Percentiles rank a stretch among this genome's conserved stretches.
Conservation (phyloP, 2,888 invertebrate genomes). For the Eustalomyia histrio region DNA sequence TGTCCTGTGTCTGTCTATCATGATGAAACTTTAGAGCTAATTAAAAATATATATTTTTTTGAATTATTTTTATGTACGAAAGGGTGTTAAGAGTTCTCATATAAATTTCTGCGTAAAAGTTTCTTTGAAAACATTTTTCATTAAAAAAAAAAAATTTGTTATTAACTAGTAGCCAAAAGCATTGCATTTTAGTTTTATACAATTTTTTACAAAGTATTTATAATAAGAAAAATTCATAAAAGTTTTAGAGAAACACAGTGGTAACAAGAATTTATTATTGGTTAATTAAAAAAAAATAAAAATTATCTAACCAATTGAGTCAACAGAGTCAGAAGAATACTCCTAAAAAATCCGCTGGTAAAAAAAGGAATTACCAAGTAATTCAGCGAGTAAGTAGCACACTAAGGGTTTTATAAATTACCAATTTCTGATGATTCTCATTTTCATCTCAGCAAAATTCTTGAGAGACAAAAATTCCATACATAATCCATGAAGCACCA, state of each 20-base stretch:
- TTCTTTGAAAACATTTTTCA: conserved; percentile 23
- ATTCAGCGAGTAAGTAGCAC: too few relatives aligned
- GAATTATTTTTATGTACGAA: background rate
- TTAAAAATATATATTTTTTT: conserved; percentile 38
- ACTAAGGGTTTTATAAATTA: too few relatives aligned
- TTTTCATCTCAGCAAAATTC: too few relatives aligned
- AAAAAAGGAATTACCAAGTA: too few relatives aligned
- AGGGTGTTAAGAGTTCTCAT: background rate
- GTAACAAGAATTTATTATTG: background rate
- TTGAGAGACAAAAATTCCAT: too few relatives aligned
- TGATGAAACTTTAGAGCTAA: conserved; percentile 27
- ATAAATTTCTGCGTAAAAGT: conserved; percentile 25
- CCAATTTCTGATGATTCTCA: too few relatives aligned
- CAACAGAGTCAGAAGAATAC: too few relatives aligned
- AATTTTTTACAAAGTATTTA: conserved; percentile 11
- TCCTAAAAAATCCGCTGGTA: too few relatives aligned
- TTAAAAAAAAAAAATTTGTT: conserved; percentile 6
- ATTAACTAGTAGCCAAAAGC: background rate
- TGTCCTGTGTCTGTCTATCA: conserved; percentile 16
- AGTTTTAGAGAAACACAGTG: background rate
- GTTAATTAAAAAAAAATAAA: too few relatives aligned
- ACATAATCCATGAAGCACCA: too few relatives aligned
- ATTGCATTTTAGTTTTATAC: conserved; percentile 21
- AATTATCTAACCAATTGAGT: too few relatives aligned
- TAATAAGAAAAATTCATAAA: background rate